Conservation (phyloP, 2,113 vertebrate genomes). For the Ptychochromis oligacanthus region DNA sequence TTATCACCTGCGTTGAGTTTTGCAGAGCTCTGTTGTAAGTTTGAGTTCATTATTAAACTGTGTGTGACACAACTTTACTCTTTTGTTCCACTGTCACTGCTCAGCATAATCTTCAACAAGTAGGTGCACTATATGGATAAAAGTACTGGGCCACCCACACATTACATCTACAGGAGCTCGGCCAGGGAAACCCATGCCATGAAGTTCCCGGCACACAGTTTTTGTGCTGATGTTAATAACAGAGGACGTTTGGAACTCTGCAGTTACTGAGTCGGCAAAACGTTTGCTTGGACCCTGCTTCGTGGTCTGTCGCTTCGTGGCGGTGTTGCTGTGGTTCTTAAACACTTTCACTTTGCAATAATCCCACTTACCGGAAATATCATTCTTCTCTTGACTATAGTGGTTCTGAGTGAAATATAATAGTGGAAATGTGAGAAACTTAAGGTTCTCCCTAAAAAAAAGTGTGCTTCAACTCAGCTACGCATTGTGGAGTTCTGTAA, state of each 20-base stretch:
- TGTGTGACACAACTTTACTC: neutral
- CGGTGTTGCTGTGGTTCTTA: too few relatives aligned
- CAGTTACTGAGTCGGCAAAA: neutral
- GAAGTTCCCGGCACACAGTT: neutral
- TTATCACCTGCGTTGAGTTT: neutral
- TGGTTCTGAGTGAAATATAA: neutral
- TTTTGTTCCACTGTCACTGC: neutral
- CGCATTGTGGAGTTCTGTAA: neutral
- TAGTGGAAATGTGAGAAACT: neutral
- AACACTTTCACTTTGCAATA: too few relatives aligned
- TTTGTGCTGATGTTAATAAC: neutral
- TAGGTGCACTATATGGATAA: neutral
- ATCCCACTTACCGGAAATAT: neutral
- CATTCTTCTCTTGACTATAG: neutral
- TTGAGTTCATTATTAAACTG: neutral
- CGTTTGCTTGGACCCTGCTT: too few relatives aligned
- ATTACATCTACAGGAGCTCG: neutral
- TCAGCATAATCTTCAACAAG: too few relatives aligned
- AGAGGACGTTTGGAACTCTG: neutral
- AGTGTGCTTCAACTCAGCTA: neutral
- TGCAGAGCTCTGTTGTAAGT: neutral
- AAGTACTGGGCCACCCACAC: neutral
- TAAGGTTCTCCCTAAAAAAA: neutral
- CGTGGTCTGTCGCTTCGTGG: too few relatives aligned
- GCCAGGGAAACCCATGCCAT: neutral